These are phyloP conservation scores for Calliscelio sp. DNA, from an alignment of 2,888 invertebrate species.

Conservation along the genomic window DNA sequence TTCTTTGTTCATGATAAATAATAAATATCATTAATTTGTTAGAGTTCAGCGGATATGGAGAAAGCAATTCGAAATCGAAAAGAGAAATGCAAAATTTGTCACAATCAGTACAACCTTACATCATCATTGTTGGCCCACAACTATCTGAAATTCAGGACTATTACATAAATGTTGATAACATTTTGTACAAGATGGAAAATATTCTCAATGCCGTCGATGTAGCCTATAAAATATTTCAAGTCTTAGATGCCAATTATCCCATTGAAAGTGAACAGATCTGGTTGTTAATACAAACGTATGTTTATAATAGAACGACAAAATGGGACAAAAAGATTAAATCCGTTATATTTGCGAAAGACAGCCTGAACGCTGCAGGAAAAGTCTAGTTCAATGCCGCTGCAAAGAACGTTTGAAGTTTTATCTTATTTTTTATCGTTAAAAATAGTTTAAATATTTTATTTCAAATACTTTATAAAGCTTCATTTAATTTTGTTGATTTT, in stretches of 20 bases:
- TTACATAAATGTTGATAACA: neutral
- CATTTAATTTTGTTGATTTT: neutral
- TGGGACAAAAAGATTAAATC: constrained; percentile 34
- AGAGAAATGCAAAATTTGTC: no score
- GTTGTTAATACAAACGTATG: constrained; percentile 32
- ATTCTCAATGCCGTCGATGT: constrained; percentile 69
- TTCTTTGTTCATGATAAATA: no score
- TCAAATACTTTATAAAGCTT: no score
- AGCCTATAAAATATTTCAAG: constrained; percentile 73
- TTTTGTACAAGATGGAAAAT: constrained; percentile 1
- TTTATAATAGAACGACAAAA: constrained; percentile 18
- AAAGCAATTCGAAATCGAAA: no score
- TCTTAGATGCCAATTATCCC: constrained; percentile 54
- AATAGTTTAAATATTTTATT: no score
- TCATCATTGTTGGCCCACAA: neutral
- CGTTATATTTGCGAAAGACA: neutral
- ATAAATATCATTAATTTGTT: no score
- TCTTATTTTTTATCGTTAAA: no score
- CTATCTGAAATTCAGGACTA: neutral
- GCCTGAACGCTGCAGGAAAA: no score
- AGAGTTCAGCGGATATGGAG: no score
- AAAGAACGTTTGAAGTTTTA: no score
- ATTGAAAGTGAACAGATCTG: constrained; percentile 43
- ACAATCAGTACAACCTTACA: neutral
- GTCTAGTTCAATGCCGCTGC: no score